These are phyloP conservation scores for Pegea sp. DNA, from an alignment of 23 tunicate species.

Conservation along the genomic window DNA sequence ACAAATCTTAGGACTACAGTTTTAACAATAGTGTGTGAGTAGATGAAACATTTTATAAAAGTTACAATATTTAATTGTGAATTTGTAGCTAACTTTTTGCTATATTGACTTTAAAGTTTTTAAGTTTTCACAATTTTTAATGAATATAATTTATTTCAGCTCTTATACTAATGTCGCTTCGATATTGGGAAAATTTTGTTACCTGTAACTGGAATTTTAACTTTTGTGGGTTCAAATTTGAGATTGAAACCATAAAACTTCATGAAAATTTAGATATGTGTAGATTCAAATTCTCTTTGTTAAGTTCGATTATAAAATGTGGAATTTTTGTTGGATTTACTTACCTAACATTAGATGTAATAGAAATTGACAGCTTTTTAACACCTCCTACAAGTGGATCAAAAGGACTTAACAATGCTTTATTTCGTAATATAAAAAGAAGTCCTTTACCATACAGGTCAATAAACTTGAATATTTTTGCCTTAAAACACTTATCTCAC, in stretches of 20 bases:
- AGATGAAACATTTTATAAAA: no score
- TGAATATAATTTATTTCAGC: constrained; percentile 15
- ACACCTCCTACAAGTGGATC: not conserved
- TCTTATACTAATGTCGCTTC: constrained; percentile 32
- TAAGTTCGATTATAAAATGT: constrained; percentile 27
- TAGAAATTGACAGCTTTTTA: constrained; percentile 7
- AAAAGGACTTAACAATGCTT: not conserved
- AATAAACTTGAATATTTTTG: not conserved
- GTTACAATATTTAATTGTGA: no score
- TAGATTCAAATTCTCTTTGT: constrained; percentile 26
- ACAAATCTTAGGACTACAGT: no score
- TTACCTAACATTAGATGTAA: constrained; percentile 15
- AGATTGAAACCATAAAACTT: constrained; percentile 6
- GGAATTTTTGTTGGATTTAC: constrained; percentile 24
- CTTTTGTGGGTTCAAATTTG: constrained; percentile 3
- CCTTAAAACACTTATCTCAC: not conserved
- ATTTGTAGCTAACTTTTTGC: no score
- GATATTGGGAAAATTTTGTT: constrained; percentile 85
- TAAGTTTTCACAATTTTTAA: not conserved
- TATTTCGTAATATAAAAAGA: not conserved
- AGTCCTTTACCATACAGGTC: not conserved
- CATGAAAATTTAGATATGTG: constrained; percentile 28
- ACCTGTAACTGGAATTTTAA: constrained; percentile 15
- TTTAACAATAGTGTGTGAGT: no score
- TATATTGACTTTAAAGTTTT: no score